A percentile compares a stretch with the other conserved stretches of the same genome.
phyloP scores from a whole-genome alignment of 2,797 vertebrate species.

The Diplodus puntazzo region DNA sequence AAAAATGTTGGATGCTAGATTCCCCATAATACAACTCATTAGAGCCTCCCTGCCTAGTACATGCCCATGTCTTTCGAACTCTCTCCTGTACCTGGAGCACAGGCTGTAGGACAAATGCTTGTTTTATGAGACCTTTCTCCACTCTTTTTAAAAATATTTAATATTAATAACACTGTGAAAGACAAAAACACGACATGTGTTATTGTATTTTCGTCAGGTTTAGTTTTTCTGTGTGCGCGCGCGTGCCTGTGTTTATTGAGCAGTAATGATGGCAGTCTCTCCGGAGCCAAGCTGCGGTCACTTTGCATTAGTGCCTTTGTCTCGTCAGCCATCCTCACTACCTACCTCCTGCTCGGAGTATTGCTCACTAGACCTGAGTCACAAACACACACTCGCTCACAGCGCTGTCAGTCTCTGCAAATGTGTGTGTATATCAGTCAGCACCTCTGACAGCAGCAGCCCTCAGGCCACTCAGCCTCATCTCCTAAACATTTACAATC shows the following conservation, averaged over 20 bases:
- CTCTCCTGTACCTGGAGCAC: too few relatives aligned
- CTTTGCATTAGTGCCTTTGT: constrained; percentile 47
- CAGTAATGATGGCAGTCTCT: constrained; percentile 18
- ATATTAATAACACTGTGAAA: neutral
- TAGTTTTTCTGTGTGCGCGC: constrained; percentile 12
- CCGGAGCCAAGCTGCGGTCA: constrained; percentile 33
- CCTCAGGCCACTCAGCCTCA: constrained; percentile 49
- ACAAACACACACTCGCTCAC: constrained; percentile 4
- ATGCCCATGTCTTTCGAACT: too few relatives aligned
- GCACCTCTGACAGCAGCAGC: constrained; percentile 46
- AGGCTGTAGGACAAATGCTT: too few relatives aligned
- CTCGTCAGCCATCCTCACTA: constrained; percentile 35
- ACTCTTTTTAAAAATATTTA: neutral
- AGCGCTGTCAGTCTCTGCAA: constrained; percentile 9
- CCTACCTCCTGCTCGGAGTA: constrained; percentile 25
- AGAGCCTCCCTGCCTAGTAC: neutral
- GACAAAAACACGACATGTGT: neutral
- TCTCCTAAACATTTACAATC: constrained; percentile 57
- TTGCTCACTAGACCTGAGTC: constrained; percentile 49
- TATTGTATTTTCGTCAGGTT: neutral
- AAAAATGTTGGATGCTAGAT: neutral
- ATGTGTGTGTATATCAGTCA: constrained; percentile 37
- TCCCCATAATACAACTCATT: neutral
- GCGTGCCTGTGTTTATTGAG: constrained; percentile 22
- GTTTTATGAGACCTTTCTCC: too few relatives aligned